Base-by-base conservation (phyloP, 2,888 invertebrate species). In the Leptinotarsa peninsularis region DNA sequence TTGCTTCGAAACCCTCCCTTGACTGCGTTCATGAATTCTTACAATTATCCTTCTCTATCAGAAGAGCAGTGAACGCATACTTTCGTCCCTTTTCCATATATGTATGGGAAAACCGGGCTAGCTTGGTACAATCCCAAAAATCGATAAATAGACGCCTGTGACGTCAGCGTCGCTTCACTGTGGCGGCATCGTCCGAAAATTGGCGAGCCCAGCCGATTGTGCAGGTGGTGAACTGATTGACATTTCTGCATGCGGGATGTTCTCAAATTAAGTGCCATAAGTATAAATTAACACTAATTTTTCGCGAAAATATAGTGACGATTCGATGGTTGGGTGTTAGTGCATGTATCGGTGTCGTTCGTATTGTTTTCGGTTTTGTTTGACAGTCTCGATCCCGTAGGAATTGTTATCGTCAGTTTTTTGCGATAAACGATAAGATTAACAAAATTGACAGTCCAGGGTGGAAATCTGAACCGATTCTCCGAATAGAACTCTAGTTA, bases 131-230 rank as follows among this genome's bases (percentile, higher is more conserved):
- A 82, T 82, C 82, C 82, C 76, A 81, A 82, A 82, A 83, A 87
- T 88, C 89, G 88, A 88, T 89, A 89, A 88, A 87, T 85, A 87
- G 88, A 87, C 88, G 87, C 85, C 86, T 85, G 83, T 88, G 88
- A 88, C 88, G 88, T 88, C 87, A 87, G 85, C 85, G 83, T 82
- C 87, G 85, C 83, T 83, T 79, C 82, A 83, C 75, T 83, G 86
- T 83, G 84, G 86, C 87, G 87, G 84, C 85, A 84, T 82, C 83
- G 80, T 79, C 83, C 88, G 87, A 85, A 84, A 83, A 80, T 80
- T 71, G 76, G 84, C 88, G 88, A 87, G 81, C 81, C 75, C 67
- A 73, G 74, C 76, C 85, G 89, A 88, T 87, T 83, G 82, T 83
- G 85, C 87, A 88, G 88, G 88, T 88, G 88, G 88, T 86, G 86